Evolutionary conservation across 2,797 vertebrate species (phyloP).

Genomic region (Pantherophis alleghaniensis): DNA sequence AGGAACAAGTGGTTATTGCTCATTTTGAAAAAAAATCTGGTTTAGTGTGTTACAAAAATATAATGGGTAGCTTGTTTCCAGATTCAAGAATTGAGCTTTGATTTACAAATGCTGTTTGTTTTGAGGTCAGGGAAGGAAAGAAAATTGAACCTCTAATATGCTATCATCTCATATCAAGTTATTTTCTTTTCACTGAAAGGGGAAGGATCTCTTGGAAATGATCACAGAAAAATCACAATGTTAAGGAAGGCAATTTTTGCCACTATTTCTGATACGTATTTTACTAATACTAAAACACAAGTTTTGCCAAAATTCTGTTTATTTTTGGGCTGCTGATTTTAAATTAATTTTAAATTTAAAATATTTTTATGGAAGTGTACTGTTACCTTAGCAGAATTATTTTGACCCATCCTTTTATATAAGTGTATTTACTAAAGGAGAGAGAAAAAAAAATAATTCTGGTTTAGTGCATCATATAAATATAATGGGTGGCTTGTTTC

Average conservation of each 20-base stretch:
- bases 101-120: not conserved
- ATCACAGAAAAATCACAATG: not conserved
- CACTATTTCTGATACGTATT: not conserved
- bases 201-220: not conserved
- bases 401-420: not conserved
- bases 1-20: not conserved
- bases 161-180: not conserved
- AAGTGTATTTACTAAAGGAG: not conserved
- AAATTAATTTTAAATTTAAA: not conserved
- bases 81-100: not conserved
- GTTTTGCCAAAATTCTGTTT: not conserved
- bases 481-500: not conserved
- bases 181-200: not conserved
- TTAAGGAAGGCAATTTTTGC: not conserved
- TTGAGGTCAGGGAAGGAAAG: not conserved
- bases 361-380: not conserved
- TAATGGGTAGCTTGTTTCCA: not conserved
- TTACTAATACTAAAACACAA: not conserved
- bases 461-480: not conserved
- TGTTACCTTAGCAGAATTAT: not conserved
- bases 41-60: not conserved
- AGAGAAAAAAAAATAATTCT: not conserved
- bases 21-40: not conserved
- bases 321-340: not conserved
- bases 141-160: not conserved